phyloP scores from a whole-genome alignment of 2,797 vertebrate species.

The Halcyon chelicuti region DNA sequence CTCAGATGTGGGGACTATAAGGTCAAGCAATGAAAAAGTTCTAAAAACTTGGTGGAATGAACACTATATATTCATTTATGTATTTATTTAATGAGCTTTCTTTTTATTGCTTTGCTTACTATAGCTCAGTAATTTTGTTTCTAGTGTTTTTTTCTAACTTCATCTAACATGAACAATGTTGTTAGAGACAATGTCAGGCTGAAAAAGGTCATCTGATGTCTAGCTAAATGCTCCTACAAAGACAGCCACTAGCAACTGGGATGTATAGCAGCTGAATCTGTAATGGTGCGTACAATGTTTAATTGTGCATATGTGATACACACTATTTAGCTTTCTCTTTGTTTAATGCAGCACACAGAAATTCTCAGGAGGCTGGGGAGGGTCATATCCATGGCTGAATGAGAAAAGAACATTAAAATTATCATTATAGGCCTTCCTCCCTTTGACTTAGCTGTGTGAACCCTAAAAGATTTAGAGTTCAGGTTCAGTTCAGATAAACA shows the following conservation, averaged over 20 bases:
- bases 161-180: background rate
- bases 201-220: background rate
- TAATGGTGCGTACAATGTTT: slow-evolving; percentile 2
- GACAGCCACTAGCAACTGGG: background rate
- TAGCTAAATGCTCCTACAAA: slow-evolving; percentile 14
- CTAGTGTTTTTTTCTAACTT: background rate
- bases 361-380: slow-evolving; percentile 14
- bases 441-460: slow-evolving; percentile 50
- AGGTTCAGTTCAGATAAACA: slow-evolving; percentile 75
- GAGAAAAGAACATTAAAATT: slow-evolving; percentile 65
- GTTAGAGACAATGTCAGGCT: background rate
- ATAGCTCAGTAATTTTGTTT: background rate
- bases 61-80: background rate
- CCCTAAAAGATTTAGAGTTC: slow-evolving; percentile 66
- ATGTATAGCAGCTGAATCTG: background rate
- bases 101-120: background rate
- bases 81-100: background rate
- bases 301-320: slow-evolving; percentile 29
- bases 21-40: background rate
- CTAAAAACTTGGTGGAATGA: background rate
- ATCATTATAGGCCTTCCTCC: slow-evolving; percentile 60
- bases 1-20: background rate
- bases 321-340: slow-evolving; percentile 19
- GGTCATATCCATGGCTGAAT: slow-evolving; percentile 24
- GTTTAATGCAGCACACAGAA: slow-evolving; percentile 21